These are phyloP conservation scores for Musca domestica DNA, from an alignment of 1,140 invertebrate genomes.

Conservation along the genomic window DNA sequence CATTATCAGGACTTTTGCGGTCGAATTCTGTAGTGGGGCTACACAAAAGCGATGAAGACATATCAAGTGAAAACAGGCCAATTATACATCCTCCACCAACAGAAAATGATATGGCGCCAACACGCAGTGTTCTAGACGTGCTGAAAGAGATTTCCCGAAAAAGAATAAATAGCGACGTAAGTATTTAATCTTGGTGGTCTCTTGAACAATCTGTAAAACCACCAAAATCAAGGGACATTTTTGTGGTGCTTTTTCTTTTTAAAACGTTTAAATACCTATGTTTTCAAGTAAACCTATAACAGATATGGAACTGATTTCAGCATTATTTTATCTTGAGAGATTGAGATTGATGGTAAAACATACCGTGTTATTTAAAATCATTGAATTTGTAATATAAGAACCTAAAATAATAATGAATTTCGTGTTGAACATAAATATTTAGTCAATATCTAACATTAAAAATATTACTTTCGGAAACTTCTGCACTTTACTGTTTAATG, in stretches of 20 bases:
- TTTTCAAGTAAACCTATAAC: no score
- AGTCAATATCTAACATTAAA: no score
- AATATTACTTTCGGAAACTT: no score
- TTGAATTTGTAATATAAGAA: no score
- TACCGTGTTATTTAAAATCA: no score
- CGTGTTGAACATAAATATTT: no score
- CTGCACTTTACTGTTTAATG: not conserved
- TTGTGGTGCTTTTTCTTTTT: no score
- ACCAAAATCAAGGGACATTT: no score
- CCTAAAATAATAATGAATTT: no score
- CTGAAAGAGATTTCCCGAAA: slow-evolving; percentile 58
- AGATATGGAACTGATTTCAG: not conserved
- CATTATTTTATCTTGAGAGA: not conserved
- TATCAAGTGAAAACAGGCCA: slow-evolving; percentile 47
- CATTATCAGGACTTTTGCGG: slow-evolving; percentile 42
- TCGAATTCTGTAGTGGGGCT: slow-evolving; percentile 45
- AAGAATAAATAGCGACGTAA: slow-evolving; percentile 55
- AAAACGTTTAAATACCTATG: no score
- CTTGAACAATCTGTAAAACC: slow-evolving; percentile 18
- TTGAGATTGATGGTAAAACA: no score
- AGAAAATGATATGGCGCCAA: slow-evolving; percentile 48
- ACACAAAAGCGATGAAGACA: slow-evolving; percentile 35
- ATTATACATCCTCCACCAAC: slow-evolving; percentile 46
- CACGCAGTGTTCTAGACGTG: slow-evolving; percentile 56
- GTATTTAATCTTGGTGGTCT: not conserved